A percentile compares a stretch with the other conserved stretches of the same genome.
These are phyloP conservation scores for Drosophila micromelanica DNA, from an alignment of 1,140 invertebrate genomes.

Conservation along the genomic window DNA sequence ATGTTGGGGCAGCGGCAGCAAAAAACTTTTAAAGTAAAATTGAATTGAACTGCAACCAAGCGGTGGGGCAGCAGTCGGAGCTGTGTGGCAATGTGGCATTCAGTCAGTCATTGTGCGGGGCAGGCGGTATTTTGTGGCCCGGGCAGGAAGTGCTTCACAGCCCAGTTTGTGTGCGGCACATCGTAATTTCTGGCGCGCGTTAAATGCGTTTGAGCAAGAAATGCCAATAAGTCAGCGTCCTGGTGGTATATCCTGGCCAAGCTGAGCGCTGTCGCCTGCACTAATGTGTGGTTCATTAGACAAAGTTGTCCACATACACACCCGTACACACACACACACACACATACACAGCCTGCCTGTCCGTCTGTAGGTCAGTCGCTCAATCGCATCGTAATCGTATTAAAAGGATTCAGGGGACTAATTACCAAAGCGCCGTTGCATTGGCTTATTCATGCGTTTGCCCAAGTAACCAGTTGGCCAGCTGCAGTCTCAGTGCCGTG, in stretches of 20 bases:
- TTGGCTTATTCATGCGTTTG: constrained; percentile 34
- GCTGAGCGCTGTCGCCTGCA: constrained; percentile 31
- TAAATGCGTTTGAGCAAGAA: constrained; percentile 60
- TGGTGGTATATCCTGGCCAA: constrained; percentile 7
- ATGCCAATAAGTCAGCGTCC: constrained; percentile 69
- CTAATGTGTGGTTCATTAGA: constrained; percentile 80
- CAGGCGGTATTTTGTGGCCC: constrained; percentile 2
- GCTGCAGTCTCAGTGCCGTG: constrained; percentile 32
- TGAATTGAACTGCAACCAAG: constrained; percentile 66
- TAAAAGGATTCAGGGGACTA: constrained; percentile 79
- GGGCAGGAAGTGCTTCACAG: background rate
- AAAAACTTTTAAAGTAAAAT: constrained; percentile 57
- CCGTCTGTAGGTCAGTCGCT: constrained; percentile 24
- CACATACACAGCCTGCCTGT: background rate
- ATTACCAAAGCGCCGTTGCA: constrained; percentile 65
- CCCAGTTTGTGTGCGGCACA: background rate
- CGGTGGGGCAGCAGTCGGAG: background rate
- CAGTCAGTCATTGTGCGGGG: background rate
- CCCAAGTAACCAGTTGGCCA: constrained; percentile 27
- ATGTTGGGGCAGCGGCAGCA: constrained; percentile 11
- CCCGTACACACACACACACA: background rate
- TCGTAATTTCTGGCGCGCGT: constrained; percentile 52
- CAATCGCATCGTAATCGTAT: constrained; percentile 65
- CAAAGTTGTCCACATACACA: constrained; percentile 58
- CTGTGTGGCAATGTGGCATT: background rate